These are phyloP conservation scores for Hyalella azteca DNA, from an alignment of 2,888 invertebrate genomes.

Conservation along the genomic window DNA sequence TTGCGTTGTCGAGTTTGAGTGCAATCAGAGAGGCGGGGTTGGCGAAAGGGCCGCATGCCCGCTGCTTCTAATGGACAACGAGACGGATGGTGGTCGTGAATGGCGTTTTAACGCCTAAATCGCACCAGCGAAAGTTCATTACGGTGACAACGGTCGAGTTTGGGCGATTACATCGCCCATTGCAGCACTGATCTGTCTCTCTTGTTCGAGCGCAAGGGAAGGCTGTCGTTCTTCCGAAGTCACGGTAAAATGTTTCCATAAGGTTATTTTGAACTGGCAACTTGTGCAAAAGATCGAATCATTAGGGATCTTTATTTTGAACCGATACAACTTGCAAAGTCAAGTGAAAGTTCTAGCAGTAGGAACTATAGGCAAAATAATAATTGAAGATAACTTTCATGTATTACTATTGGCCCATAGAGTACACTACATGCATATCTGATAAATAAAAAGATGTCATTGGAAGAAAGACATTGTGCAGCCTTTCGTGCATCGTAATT, in stretches of 20 bases:
- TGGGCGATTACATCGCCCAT: slow-evolving; percentile 14
- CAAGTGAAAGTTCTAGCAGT: too few species aligned
- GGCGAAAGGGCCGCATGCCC: slow-evolving; percentile 15
- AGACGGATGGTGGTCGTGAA: slow-evolving; percentile 16
- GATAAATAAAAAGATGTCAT: too few species aligned
- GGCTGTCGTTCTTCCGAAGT: neutral
- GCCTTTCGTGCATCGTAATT: too few species aligned
- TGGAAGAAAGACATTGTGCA: too few species aligned
- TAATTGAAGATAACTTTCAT: too few species aligned
- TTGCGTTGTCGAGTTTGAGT: slow-evolving; percentile 53
- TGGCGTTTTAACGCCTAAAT: slow-evolving; percentile 24
- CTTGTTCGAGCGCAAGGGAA: neutral
- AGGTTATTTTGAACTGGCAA: too few species aligned
- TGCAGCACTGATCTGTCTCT: slow-evolving; percentile 13
- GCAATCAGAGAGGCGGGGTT: slow-evolving; percentile 42
- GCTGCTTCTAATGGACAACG: slow-evolving; percentile 24
- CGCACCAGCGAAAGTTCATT: slow-evolving; percentile 8
- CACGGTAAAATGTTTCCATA: neutral
- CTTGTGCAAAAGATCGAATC: too few species aligned
- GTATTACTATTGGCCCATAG: too few species aligned
- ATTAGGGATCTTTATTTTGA: too few species aligned
- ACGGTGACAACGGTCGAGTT: slow-evolving; percentile 17
- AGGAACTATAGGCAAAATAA: too few species aligned
- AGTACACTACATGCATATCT: too few species aligned
- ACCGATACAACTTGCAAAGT: too few species aligned